phyloP scores from a whole-genome alignment of 2,797 vertebrate species.

The Sciaenops ocellatus region DNA sequence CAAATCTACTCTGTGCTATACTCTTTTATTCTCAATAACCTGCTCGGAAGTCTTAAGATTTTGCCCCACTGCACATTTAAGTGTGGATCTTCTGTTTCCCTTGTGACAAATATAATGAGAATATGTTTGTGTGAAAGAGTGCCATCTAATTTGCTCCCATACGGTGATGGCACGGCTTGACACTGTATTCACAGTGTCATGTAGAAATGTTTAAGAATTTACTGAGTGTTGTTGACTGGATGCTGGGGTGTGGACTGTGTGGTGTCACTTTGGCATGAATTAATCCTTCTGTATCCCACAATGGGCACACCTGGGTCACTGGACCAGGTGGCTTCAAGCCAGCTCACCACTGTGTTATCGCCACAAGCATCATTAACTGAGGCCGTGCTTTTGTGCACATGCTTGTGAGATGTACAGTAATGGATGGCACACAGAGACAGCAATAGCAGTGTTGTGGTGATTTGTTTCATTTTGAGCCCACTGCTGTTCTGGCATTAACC shows the following conservation, averaged over 20 bases:
- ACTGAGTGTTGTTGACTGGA: not conserved
- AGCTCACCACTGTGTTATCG: slow-evolving; percentile 14
- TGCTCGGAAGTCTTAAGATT: not conserved
- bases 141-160: not conserved
- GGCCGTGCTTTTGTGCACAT: not conserved
- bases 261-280: not conserved
- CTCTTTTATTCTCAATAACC: not conserved
- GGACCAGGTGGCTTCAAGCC: slow-evolving; percentile 21
- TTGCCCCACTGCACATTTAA: not conserved
- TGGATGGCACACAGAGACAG: slow-evolving; percentile 37
- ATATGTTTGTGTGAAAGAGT: not conserved
- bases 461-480: slow-evolving; percentile 46
- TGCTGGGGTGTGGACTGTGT: not conserved
- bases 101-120: not conserved
- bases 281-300: slow-evolving; percentile 10
- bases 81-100: too few relatives aligned
- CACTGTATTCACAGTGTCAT: too few relatives aligned
- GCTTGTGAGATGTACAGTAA: slow-evolving; percentile 9
- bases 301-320: slow-evolving; percentile 28
- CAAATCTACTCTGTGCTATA: not conserved
- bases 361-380: slow-evolving; percentile 27
- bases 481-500: slow-evolving; percentile 37
- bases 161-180: not conserved
- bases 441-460: slow-evolving; percentile 11
- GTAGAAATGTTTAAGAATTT: not conserved